A percentile compares a stretch with the other conserved stretches of the same genome.
Conservation (phyloP, 2,113 vertebrate genomes). For the Loxodonta africana region DNA sequence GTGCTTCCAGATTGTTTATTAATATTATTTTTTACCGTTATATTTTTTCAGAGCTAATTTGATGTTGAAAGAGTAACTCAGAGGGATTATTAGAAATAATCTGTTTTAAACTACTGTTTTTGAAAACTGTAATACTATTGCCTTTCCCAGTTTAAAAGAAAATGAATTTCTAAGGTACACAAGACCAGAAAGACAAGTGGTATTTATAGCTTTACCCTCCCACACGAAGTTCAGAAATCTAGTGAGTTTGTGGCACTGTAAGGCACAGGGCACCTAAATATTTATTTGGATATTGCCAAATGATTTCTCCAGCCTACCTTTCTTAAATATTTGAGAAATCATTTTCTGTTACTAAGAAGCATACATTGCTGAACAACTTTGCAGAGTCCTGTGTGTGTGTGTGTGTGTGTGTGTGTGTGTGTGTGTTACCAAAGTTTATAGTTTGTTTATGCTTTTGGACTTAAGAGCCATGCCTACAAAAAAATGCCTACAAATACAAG, state of each 20-base stretch:
- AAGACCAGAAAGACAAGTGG: background rate
- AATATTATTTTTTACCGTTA: background rate
- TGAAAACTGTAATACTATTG: constrained; percentile 56
- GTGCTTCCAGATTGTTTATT: background rate
- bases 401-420: background rate
- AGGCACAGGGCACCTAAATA: constrained; percentile 23
- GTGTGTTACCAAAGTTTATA: background rate
- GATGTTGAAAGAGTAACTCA: constrained; percentile 49
- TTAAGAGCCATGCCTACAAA: background rate
- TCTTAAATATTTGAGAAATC: constrained; percentile 58
- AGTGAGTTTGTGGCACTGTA: background rate
- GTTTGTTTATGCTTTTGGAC: constrained; percentile 49
- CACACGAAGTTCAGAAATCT: constrained; percentile 37
- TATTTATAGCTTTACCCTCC: constrained; percentile 42
- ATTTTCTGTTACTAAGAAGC: constrained; percentile 56
- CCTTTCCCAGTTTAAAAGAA: constrained; percentile 56
- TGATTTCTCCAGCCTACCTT: constrained; percentile 40
- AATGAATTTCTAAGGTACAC: background rate
- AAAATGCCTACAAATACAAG: background rate
- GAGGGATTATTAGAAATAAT: constrained; percentile 57
- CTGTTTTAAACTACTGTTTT: constrained; percentile 67
- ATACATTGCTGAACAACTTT: constrained; percentile 17
- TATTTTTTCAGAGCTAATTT: constrained; percentile 65
- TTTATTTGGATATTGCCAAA: constrained; percentile 53
- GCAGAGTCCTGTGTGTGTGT: background rate